Base-by-base conservation (phyloP, 2,113 vertebrate species). In the Zapus hudsonius region DNA sequence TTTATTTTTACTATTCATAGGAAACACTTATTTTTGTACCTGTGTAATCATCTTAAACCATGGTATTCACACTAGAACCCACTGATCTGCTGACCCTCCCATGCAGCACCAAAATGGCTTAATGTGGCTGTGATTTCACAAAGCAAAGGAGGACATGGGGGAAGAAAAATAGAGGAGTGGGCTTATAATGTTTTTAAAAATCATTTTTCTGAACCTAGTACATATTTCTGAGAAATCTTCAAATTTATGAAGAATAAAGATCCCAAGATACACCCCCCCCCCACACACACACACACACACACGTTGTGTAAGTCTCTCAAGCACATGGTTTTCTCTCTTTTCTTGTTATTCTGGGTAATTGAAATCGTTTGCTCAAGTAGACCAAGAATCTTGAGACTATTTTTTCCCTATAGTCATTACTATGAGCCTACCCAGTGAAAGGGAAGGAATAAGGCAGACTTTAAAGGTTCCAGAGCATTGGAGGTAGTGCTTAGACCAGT, bases 151-250 rank as follows among this genome's bases (percentile, higher is more conserved):
- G 40, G 57, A 61, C 23, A 6, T 57, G 7, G 40, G n/a, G 17
- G 15, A 59, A 84, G 59, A 66, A 44, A 67, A 5, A 8, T 4
- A 27, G n/a, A 2, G 36, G 6, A 15, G 1, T 2, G 0, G 13
- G 69, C 31, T 52, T 15, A 2, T 33, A 69, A 36, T 74, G 52
- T n/a, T n/a, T 70, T 92, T 92, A 52, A 80, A 72, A 83, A 23
- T 82, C 70, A 22, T 89, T 87, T 85, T 19, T 73, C 40, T 94
- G 42, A 4, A 59, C 59, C n/a, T 81, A 64, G 20, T 52, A 76
- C 19, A 42, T 82, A 72, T 52, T 84, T 94, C 64, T 95, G 59
- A 89, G 69, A 67, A 25, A 87, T 86, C 95, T 78, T 95, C 63
- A 89, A 52, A 38, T 84, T 91, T 79, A 84, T 57, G 31, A 90